Conservation (phyloP, 2,888 invertebrate species). For the Melikaiella ostensackeni region DNA sequence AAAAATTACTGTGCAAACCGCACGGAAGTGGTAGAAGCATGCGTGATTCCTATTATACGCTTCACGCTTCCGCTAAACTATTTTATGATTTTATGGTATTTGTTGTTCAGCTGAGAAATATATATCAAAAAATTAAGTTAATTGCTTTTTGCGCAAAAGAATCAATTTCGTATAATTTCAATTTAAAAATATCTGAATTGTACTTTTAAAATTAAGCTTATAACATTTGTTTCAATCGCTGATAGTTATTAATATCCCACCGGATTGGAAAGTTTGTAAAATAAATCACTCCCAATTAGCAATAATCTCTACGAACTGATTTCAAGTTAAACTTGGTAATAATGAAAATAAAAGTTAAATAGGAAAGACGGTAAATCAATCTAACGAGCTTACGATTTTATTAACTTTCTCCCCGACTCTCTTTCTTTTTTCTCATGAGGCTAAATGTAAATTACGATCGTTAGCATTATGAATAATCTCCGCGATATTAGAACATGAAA, state of each 20-base stretch:
- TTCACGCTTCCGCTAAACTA: slow-evolving; percentile 53
- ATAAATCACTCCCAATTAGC: neutral
- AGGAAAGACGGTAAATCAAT: slow-evolving; percentile 41
- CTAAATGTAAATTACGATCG: slow-evolving; percentile 38
- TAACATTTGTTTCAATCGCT: neutral
- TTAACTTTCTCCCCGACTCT: slow-evolving; percentile 54
- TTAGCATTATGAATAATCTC: slow-evolving; percentile 24
- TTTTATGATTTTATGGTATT: slow-evolving; percentile 32
- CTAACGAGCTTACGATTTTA: slow-evolving; percentile 45
- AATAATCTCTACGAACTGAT: neutral
- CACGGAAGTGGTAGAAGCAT: slow-evolving; percentile 45
- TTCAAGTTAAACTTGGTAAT: neutral
- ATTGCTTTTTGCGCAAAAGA: too few relatives aligned
- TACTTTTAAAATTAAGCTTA: neutral
- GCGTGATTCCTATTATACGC: slow-evolving; percentile 52
- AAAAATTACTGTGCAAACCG: slow-evolving; percentile 1
- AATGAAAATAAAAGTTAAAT: slow-evolving; percentile 39
- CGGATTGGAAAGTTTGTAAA: neutral
- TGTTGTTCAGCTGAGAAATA: neutral
- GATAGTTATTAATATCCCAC: neutral
- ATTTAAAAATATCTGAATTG: too few relatives aligned
- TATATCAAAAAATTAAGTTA: neutral
- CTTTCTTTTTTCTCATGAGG: slow-evolving; percentile 51
- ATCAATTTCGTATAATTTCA: too few relatives aligned
- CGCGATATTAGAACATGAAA: slow-evolving; percentile 26